Conservation (phyloP, 2,113 vertebrate species). For the Herpetotheres cachinnans region DNA sequence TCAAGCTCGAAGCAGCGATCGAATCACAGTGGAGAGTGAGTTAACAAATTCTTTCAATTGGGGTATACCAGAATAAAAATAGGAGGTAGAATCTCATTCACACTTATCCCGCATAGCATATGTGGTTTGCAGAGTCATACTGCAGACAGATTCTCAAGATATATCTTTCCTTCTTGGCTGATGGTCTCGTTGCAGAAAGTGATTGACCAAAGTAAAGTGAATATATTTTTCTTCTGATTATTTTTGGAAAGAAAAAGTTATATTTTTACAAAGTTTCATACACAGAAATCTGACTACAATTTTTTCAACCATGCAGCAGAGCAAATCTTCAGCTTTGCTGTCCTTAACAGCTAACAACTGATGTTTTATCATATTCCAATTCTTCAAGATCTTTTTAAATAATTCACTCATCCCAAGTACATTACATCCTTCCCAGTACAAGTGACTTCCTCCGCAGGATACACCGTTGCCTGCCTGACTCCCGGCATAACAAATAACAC, state of each 20-base stretch:
- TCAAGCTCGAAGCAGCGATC: neutral
- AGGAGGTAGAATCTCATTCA: neutral
- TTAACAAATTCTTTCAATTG: neutral
- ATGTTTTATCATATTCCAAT: neutral
- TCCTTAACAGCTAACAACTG: neutral
- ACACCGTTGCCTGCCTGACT: neutral
- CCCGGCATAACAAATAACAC: neutral
- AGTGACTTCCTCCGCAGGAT: neutral
- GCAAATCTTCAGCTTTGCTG: neutral
- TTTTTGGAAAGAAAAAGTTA: neutral
- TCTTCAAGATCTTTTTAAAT: neutral
- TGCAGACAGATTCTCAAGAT: neutral
- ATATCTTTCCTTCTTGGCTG: neutral
- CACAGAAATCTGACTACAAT: neutral
- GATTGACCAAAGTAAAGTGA: neutral
- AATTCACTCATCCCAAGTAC: neutral
- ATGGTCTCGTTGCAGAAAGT: neutral
- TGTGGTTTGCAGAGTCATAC: neutral
- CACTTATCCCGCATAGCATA: neutral
- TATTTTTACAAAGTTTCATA: neutral
- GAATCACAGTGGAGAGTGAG: neutral
- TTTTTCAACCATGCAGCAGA: neutral
- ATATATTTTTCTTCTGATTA: neutral
- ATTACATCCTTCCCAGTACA: neutral
- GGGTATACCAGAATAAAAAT: neutral